Evolutionary conservation across 2,113 vertebrate species (phyloP), one percentile per base, ranked within the genome.

Genomic region (Apistogramma diplotaenia): DNA sequence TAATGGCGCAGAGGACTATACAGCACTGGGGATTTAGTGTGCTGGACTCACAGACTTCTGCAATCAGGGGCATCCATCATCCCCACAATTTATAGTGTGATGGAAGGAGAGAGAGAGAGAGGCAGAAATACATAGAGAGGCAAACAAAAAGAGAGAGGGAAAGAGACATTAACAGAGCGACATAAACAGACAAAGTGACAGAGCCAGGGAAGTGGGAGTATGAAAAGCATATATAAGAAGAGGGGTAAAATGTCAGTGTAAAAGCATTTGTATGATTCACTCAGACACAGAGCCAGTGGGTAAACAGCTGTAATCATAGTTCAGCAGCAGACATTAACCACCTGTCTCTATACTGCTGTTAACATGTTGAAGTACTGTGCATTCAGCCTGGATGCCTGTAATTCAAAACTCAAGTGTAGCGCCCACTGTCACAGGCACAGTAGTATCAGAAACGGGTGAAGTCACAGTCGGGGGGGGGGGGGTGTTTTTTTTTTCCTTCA

Each of bases 241-340:
- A 86, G 79, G 78, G 70, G 76, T 81, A 37, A 92, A 92, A 92
- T 93, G 90, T 89, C 83, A 84, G 58, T 25, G 76, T 75, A 75
- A 78, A 87, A 89, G 80, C 79, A 81, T 90, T 87, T 78, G 61
- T 93, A 86, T 74, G 90, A 93, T 86, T 81, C 87, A 90, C 87
- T 92, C 76, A 79, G 83, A 89, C 86, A 19, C 43, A 31, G 78
- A 77, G 79, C 77, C 76, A 59, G 74, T 87, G 83, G 83, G 60
- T 87, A 86, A 93, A 88, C 85, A 84, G 74, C 90, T 86, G 81
- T 88, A 88, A 90, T 90, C 90, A 91, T 74, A 74, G 80, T 77
- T 87, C 56, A 79, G 75, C 56, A 13, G 55, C 72, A 81, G 78
- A 78, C 75, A 80, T 87, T 89, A 91, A 77, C 74, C 82, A 74